phyloP scores from a whole-genome alignment of 2,888 invertebrate species.

The Liopterus haemorrhoidalis region DNA sequence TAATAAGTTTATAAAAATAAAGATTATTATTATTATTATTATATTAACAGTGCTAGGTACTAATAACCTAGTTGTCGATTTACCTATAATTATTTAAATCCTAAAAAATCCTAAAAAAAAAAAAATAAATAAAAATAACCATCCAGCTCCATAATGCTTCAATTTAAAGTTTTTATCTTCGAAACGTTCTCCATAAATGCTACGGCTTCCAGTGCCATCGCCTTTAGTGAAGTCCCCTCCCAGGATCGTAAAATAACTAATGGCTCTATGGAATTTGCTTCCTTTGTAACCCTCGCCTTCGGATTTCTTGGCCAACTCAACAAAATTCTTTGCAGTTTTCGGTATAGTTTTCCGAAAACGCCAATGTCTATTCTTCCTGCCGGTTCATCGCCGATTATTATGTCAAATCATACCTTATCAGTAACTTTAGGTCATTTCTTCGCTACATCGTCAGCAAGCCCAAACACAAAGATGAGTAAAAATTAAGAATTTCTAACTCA shows the following conservation, averaged over 20 bases:
- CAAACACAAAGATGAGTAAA: too few species aligned
- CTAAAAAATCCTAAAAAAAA: too few species aligned
- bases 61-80: too few species aligned
- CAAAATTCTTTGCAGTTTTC: constrained; percentile 81
- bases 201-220: constrained; percentile 85
- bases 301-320: constrained; percentile 67
- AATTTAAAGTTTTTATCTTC: constrained; percentile 97
- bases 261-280: constrained; percentile 84
- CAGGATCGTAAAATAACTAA: constrained; percentile 90
- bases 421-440: too few species aligned
- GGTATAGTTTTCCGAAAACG: constrained; percentile 92
- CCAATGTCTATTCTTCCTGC: constrained; percentile 74
- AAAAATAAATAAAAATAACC: too few species aligned
- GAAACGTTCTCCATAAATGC: constrained; percentile 85
- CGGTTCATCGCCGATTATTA: constrained; percentile 66
- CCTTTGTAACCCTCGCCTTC: constrained; percentile 80
- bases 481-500: too few species aligned
- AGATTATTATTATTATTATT: too few species aligned
- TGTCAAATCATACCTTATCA: constrained; percentile 91
- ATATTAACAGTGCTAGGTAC: too few species aligned
- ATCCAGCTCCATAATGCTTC: constrained; percentile 92
- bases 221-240: constrained; percentile 94
- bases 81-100: too few species aligned
- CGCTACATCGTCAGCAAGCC: too few species aligned
- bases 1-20: too few species aligned